These are phyloP conservation scores for Anthopleura xanthogrammica DNA, from an alignment of 92 coral and sea anemone genomes.

Conservation along the genomic window DNA sequence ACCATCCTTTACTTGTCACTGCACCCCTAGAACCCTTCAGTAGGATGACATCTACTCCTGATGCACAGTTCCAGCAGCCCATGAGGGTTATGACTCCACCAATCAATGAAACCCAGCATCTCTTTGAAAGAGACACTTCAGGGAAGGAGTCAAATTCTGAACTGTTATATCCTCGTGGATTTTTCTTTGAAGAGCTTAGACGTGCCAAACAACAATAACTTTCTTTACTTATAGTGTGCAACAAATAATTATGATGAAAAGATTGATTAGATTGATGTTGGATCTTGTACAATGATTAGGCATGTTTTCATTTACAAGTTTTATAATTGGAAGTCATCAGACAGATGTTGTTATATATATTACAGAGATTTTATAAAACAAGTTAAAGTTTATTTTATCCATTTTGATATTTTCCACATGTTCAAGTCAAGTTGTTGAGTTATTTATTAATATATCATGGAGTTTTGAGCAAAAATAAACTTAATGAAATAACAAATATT, in stretches of 20 bases:
- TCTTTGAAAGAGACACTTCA: constrained; percentile 5
- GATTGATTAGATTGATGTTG: constrained; percentile 5
- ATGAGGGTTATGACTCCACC: background rate
- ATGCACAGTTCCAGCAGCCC: background rate
- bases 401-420: no score
- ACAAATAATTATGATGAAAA: constrained; percentile 6
- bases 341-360: no score
- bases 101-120: background rate
- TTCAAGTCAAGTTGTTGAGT: no score
- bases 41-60: constrained; percentile 18
- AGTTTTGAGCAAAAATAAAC: no score
- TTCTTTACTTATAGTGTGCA: background rate
- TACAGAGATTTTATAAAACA: no score
- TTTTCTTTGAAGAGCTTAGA: constrained; percentile 19
- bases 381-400: no score
- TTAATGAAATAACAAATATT: no score
- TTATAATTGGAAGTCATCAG: no score
- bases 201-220: constrained; percentile 4
- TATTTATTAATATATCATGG: no score
- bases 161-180: constrained; percentile 20
- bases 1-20: background rate
- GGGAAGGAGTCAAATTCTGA: background rate
- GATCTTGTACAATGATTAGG: background rate
- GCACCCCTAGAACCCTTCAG: constrained; percentile 8
- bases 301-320: background rate